A percentile compares a stretch with the other conserved stretches of the same genome.
Conservation (phyloP, 2,797 vertebrate species). For the Trichosurus vulpecula region DNA sequence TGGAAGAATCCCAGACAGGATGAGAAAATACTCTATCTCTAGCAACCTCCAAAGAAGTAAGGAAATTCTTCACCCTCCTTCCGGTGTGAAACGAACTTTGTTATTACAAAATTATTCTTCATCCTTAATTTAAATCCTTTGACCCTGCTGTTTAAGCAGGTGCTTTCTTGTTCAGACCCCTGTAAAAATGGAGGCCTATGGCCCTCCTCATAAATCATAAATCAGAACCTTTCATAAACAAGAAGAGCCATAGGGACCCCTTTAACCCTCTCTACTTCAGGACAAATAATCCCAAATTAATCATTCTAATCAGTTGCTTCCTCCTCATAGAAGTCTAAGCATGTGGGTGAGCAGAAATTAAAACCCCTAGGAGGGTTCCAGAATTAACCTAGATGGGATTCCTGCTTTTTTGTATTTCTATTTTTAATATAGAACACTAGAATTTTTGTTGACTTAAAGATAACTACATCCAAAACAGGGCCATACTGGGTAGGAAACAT, state of each 20-base stretch:
- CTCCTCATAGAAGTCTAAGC: background rate
- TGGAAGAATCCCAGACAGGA: background rate
- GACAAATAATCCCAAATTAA: background rate
- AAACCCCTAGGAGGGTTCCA: background rate
- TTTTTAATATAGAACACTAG: background rate
- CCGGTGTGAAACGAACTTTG: background rate
- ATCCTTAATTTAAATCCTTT: background rate
- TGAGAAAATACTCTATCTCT: background rate
- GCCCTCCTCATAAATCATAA: background rate
- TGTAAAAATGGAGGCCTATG: background rate
- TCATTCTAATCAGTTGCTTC: background rate
- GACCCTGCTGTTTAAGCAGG: background rate
- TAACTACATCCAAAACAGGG: background rate
- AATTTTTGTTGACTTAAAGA: background rate
- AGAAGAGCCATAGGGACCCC: background rate
- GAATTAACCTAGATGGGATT: background rate
- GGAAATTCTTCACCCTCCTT: background rate
- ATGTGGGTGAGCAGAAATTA: background rate
- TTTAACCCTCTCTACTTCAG: background rate
- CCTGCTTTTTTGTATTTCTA: background rate
- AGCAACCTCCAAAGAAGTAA: background rate
- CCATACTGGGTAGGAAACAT: background rate
- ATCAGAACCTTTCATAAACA: background rate
- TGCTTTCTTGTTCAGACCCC: background rate
- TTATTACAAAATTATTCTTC: background rate